Base-by-base conservation (phyloP, 2,113 vertebrate genomes). In the Nasalis larvatus region DNA sequence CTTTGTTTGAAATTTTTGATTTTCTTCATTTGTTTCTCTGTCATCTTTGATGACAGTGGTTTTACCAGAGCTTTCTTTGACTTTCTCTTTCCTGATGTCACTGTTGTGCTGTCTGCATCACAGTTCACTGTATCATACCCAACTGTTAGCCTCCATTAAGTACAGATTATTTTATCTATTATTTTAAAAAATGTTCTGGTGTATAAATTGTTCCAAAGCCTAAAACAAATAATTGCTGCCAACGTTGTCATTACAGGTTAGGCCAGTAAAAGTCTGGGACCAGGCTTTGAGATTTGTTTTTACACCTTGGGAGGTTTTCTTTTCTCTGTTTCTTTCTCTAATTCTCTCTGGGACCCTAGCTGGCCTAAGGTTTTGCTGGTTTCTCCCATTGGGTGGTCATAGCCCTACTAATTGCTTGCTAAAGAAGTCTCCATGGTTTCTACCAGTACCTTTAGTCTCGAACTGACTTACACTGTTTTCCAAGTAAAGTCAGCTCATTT, bases 111-210 rank as follows among this genome's bases (percentile, higher is more conserved):
- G 0, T 30, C 47, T 37, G 30, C 10, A 40, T 71, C 35, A 16
- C 40, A 23, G 40, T 3, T 1, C 18, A 18, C 12, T 47, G 3
- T 66, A 35, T 4, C 20, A 52, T 12, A 7, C 16, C 25, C 1
- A 52, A 3, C 9, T 69, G 3, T 32, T 87, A 42, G 45, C 0
- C 2, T 73, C 8, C 56, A 58, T 1, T 40, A n/a, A 77, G 35
- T 40, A 9, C 12, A 86, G 11, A 12, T 12, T 60, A 6, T 54
- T 35, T 35, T 47, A 32, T 69, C 14, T 35, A 49, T n/a, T 82
- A 7, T 25, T 89, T 78, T 8, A 0, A 68, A 68, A 54, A 93
- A 35, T 40, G 21, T 30, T 21, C 45, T 91, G 30, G 1, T 21
- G 16, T 42, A 40, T 37, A 13, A 21, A 77, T 58, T 56, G 17